These are phyloP conservation scores for Dugesia japonica DNA, from an alignment of 2,888 invertebrate species.

Conservation along the genomic window DNA sequence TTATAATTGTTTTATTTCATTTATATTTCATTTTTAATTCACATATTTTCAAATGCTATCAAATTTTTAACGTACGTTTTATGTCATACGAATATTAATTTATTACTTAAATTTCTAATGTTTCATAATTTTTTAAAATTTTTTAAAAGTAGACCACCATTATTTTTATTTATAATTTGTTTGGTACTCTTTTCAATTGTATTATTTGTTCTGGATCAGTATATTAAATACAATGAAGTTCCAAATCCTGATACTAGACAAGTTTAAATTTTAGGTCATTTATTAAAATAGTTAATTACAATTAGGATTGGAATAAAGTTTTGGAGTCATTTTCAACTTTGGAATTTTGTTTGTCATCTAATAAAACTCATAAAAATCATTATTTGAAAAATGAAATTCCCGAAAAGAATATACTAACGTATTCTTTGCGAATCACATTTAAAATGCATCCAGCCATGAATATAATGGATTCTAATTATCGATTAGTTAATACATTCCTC, in stretches of 20 bases:
- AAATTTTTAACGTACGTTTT: too few relatives aligned
- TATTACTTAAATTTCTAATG: not conserved
- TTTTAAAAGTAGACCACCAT: not conserved
- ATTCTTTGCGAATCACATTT: not conserved
- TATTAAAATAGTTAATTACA: not conserved
- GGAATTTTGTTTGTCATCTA: not conserved
- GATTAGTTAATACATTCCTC: not conserved
- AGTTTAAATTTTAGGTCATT: too few relatives aligned
- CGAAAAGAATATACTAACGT: not conserved
- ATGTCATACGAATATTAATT: not conserved
- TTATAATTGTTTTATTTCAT: too few relatives aligned
- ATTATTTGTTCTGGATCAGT: not conserved
- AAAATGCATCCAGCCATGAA: not conserved
- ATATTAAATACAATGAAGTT: not conserved
- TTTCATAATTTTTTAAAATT: not conserved
- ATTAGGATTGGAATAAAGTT: slow-evolving; percentile 4
- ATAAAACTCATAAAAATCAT: slow-evolving; percentile 4
- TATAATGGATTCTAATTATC: not conserved
- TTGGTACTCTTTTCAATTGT: not conserved
- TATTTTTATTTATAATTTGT: not conserved
- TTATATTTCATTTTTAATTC: too few relatives aligned
- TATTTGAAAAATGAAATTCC: not conserved
- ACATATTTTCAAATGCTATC: too few relatives aligned
- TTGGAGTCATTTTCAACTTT: not conserved
- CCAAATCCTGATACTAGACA: not conserved